Conservation (phyloP, 2,113 vertebrate species). For the Hippocampus guttulatus region DNA sequence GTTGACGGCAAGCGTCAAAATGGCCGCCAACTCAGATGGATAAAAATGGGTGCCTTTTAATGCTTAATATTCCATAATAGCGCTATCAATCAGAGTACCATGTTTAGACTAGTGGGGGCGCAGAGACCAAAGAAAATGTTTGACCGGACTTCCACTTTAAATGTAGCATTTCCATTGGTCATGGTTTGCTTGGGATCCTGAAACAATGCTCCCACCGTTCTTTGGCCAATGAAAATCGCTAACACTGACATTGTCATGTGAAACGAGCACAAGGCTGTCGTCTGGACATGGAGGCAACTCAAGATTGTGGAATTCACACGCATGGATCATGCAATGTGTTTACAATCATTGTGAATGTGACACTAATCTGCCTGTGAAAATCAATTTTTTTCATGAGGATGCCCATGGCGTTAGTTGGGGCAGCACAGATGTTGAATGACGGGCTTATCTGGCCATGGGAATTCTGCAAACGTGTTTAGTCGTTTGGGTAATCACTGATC, state of each 20-base stretch:
- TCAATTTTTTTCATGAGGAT: slow-evolving; percentile 44
- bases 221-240: neutral
- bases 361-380: slow-evolving; percentile 44
- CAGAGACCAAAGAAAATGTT: too few relatives aligned
- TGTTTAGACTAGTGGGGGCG: too few relatives aligned
- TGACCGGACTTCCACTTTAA: too few relatives aligned
- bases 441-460: slow-evolving; percentile 38
- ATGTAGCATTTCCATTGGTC: too few relatives aligned
- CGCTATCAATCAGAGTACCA: too few relatives aligned
- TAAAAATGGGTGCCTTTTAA: too few relatives aligned
- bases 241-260: neutral
- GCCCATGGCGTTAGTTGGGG: slow-evolving; percentile 9
- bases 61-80: too few relatives aligned
- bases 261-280: neutral
- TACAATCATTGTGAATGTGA: slow-evolving; percentile 50
- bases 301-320: slow-evolving; percentile 14
- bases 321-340: slow-evolving; percentile 14
- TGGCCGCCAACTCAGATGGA: too few relatives aligned
- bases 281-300: neutral
- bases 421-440: slow-evolving; percentile 43
- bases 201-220: slow-evolving; percentile 5
- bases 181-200: neutral
- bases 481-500: slow-evolving; percentile 31
- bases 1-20: too few relatives aligned
- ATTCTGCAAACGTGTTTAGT: slow-evolving; percentile 28